Evolutionary conservation across 2,797 vertebrate genomes (phyloP), one percentile per base, ranked within the genome.

Genomic region (Mastacembelus armatus): DNA sequence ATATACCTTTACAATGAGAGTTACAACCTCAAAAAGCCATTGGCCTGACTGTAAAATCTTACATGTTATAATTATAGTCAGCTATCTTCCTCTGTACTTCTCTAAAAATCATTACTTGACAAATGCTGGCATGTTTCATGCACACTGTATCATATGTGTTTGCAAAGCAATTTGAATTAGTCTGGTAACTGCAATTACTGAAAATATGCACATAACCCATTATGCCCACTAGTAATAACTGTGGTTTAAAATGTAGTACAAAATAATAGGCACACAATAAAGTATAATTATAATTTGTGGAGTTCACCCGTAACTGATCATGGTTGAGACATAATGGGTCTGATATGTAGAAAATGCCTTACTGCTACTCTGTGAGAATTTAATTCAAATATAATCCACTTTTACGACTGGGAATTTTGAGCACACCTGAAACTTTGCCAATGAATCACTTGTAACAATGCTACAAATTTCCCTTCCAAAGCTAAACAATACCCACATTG

Each of bases 361-460:
- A 16, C 18, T 33, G 52, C 49, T 56, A 2, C 55, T 68, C 49
- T 30, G 19, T 11, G 32, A 63, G 43, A 52, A 66, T 67, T 44
- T 44, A 71, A 44, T 78, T 59, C 68, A 15, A 66, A 62, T 61
- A 40, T 16, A 45, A 64, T 63, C 61, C 32, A 48, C 61, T 68
- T 76, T 38, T 49, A 36, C 58, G 54, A 57, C 44, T 24, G 1
- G 14, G 74, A 61, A 64, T 43, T 58, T 56, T 55, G 50, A 21
- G 52, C 42, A 2, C 43, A 69, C 10, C 39, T n/a, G 10, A 51
- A 59, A 7, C 73, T 78, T 49, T 52, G 39, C 47, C 50, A 54
- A 75, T 84, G 65, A 80, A 84, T 83, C 70, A 77, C 50, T 33
- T 47, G 47, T 72, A 75, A 60, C 66, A 14, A 57, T 30, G 29